phyloP scores from a whole-genome alignment of 2,888 invertebrate genomes.

The Strigamia transsilvanica region DNA sequence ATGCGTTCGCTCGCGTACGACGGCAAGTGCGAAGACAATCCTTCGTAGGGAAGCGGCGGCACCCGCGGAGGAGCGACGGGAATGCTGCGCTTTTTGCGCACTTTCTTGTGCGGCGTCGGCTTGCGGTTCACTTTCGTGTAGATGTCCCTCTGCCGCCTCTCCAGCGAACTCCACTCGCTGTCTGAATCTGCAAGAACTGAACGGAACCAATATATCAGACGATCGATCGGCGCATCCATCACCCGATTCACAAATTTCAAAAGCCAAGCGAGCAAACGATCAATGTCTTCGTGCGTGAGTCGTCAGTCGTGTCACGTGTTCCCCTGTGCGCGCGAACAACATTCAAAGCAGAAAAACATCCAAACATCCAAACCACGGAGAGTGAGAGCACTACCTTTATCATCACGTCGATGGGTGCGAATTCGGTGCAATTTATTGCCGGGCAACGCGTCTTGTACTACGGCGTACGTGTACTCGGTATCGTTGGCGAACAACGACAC shows the following conservation, averaged over 20 bases:
- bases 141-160: constrained; percentile 68
- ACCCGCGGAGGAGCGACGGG: constrained; percentile 87
- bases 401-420: constrained; percentile 49
- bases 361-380: background rate
- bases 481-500: constrained; percentile 66
- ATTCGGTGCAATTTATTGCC: constrained; percentile 63
- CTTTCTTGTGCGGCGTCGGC: constrained; percentile 75
- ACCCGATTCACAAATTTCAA: too few species aligned
- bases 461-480: constrained; percentile 73
- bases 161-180: constrained; percentile 83
- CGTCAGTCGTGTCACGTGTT: too few species aligned
- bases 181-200: constrained; percentile 87
- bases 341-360: background rate
- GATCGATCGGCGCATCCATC: too few species aligned
- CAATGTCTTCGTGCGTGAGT: too few species aligned
- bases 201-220: too few species aligned
- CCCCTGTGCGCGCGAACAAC: background rate
- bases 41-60: constrained; percentile 71
- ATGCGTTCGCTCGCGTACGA: constrained; percentile 57
- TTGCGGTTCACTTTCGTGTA: constrained; percentile 71
- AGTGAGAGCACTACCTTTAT: constrained; percentile 23
- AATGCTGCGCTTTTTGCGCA: constrained; percentile 77
- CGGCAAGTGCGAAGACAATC: constrained; percentile 52
- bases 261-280: too few species aligned
- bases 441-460: constrained; percentile 72